Evolutionary conservation across 2,797 vertebrate species (phyloP).

Genomic region (Gymnoscopelus braueri): DNA sequence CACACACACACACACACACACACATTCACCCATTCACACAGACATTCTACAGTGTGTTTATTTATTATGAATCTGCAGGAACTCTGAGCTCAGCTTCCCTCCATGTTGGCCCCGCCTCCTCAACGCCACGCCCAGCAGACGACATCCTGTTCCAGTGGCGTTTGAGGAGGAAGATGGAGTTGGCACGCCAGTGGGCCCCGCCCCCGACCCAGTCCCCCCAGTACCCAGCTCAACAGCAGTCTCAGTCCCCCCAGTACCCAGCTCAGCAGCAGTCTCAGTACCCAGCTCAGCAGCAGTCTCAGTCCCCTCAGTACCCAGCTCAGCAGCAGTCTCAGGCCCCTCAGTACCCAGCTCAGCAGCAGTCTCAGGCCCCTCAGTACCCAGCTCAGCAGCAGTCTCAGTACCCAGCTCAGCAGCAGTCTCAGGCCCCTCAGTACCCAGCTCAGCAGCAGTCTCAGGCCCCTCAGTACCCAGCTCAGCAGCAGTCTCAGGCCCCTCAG

Average conservation of each 20-base stretch:
- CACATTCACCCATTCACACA: too few species aligned
- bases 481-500: constrained; percentile 17
- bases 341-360: constrained; percentile 41
- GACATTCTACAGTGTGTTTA: too few species aligned
- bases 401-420: too few species aligned
- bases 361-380: not conserved
- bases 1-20: too few species aligned
- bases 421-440: too few species aligned
- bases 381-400: constrained; percentile 39
- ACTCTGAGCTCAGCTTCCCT: constrained; percentile 26
- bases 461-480: too few species aligned
- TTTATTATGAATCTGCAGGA: not conserved
- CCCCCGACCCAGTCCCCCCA: constrained; percentile 28
- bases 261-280: constrained; percentile 30
- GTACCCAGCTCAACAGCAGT: constrained; percentile 34
- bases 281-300: constrained; percentile 39
- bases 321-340: constrained; percentile 30
- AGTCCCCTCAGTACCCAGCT: constrained; percentile 36
- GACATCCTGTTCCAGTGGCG: constrained; percentile 94
- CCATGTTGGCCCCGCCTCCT: constrained; percentile 7
- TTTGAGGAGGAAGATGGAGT: constrained; percentile 88
- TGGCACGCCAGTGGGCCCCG: constrained; percentile 68
- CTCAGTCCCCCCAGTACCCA: constrained; percentile 38
- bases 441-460: too few species aligned
- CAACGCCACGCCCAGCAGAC: constrained; percentile 75